Percentiles rank a stretch among this genome's conserved stretches.
Conservation (phyloP, 2,888 invertebrate species). For the Eupithecia subfuscata region DNA sequence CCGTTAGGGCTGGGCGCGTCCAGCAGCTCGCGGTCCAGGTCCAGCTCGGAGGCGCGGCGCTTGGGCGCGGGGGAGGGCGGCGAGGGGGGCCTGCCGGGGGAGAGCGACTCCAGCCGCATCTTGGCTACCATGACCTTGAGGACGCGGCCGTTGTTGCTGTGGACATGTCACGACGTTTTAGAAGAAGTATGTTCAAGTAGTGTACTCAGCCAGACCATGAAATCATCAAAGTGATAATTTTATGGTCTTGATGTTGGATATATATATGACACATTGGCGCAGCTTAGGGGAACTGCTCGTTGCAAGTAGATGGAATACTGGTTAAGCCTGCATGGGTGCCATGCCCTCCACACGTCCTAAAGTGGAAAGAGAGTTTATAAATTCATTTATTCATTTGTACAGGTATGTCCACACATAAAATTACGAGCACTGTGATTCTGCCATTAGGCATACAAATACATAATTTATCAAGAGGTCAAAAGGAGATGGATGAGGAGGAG, state of each 20-base stretch:
- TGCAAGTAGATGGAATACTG: neutral
- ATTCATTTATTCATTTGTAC: no score
- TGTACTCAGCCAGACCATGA: neutral
- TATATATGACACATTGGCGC: neutral
- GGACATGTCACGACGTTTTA: neutral
- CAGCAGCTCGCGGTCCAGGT: constrained; percentile 36
- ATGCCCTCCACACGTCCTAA: no score
- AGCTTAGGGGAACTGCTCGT: neutral
- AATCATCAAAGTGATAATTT: neutral
- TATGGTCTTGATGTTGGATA: neutral
- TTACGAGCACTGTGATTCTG: no score
- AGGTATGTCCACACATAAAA: no score
- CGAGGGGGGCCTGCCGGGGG: constrained; percentile 18
- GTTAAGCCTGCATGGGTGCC: no score
- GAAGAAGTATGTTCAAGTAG: neutral
- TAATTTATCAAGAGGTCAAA: no score
- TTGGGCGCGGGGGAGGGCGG: constrained; percentile 44
- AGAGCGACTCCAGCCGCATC: constrained; percentile 59
- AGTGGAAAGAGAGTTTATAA: no score
- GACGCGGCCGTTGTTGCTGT: constrained; percentile 61
- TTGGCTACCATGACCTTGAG: constrained; percentile 74
- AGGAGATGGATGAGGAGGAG: no score
- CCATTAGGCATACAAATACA: no score
- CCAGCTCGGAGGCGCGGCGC: constrained; percentile 36
- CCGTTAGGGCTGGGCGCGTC: constrained; percentile 78